Evolutionary conservation across 2,888 invertebrate genomes (phyloP), one percentile per base, ranked within the genome.

Genomic region (Oscheius myriophilus): DNA sequence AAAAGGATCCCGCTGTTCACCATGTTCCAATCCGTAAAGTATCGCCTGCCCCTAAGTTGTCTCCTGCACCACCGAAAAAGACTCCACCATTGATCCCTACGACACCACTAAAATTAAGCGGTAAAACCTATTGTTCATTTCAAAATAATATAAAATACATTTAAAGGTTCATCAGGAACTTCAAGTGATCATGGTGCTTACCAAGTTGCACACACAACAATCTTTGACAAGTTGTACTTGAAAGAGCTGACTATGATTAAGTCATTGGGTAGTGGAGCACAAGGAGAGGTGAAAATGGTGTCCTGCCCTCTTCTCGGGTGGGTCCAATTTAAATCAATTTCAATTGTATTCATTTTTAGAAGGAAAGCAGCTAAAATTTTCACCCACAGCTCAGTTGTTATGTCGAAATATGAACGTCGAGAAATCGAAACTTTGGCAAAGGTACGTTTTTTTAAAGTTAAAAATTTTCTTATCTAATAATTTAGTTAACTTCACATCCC

Each of bases 241-340:
- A 54, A 55, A 25, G 65, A 65, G 9, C 18, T 65, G n/a, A 54
- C 55, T 1, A 46, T 39, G 9, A 65, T 65, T 26, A 54, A 55
- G 33, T 55, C 54, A 41, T 26, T 65, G n/a, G 65, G 55, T 12
- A 43, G 45, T 23, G 65, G 65, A 12, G 54, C 65, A 11, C 65
- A 65, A 23, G 65, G 65, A 18, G 65, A 65, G 2, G 65, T 65
- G n/a, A 55, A 57, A 57, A 45, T 55, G 49, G 65, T 65, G 23
- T 65, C 65, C 11, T 39, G 55, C 0, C 65, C 65, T 39, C 45
- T 65, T 16, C 25, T 65, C 16, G 65, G 65, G 65, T 65, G 26
- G 33, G 33, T 33, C 9, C 33, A 6, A 6, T 21, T 58, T 41
- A 49, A n/a, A 14, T 25, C 6, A 26, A 45, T 59, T 7, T 11